phyloP scores from a whole-genome alignment of 2,113 vertebrate genomes.

The Tetrao urogallus region DNA sequence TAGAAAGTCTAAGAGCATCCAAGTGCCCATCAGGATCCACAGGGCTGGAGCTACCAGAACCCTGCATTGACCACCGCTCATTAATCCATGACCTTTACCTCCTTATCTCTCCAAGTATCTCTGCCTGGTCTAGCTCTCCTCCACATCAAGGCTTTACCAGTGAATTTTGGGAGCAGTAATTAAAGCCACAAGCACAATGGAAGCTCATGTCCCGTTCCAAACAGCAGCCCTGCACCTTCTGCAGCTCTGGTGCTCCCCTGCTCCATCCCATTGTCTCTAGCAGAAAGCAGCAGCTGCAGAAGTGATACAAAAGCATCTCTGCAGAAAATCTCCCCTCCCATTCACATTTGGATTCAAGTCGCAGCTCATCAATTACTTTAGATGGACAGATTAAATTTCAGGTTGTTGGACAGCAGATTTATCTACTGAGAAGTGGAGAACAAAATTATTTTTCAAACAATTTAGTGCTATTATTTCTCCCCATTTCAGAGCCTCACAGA shows the following conservation, averaged over 20 bases:
- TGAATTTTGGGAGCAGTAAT: background rate
- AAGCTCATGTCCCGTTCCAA: background rate
- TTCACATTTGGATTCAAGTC: constrained; percentile 36
- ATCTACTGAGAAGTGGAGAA: constrained; percentile 13
- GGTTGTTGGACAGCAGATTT: constrained; percentile 23
- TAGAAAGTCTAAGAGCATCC: background rate
- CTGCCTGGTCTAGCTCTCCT: background rate
- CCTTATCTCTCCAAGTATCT: background rate
- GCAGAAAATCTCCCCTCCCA: background rate
- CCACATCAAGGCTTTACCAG: rapidly evolving
- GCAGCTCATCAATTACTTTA: background rate
- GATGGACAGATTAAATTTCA: constrained; percentile 14
- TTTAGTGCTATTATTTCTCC: constrained; percentile 21
- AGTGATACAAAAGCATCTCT: background rate
- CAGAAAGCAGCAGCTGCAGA: background rate
- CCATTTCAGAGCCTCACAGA: background rate
- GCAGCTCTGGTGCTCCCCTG: background rate
- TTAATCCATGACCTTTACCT: background rate
- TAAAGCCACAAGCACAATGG: background rate
- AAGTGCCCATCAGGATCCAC: background rate
- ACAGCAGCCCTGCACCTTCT: background rate
- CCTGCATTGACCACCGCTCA: rapidly evolving
- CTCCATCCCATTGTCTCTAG: background rate
- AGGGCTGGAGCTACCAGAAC: background rate
- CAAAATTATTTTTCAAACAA: constrained; percentile 46